A percentile compares a stretch with the other conserved stretches of the same genome.
Conservation (phyloP, 2,888 invertebrate genomes). For the Idaea straminata region DNA sequence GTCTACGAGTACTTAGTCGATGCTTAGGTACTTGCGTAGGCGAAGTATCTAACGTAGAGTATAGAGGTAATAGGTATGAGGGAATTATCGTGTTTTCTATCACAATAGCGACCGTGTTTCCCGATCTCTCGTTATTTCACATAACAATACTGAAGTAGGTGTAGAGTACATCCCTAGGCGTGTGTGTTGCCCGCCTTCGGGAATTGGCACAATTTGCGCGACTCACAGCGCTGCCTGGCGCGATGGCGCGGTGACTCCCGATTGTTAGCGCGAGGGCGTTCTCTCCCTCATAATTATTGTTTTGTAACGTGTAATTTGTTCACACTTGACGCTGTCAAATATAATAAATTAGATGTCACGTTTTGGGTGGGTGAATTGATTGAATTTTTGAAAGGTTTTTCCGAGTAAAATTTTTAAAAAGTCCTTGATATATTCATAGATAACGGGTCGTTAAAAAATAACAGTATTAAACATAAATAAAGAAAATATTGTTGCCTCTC, state of each 20-base stretch:
- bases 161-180: conserved; percentile 9
- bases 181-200: conserved; percentile 44
- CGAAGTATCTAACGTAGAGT: neutral
- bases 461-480: no score
- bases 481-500: no score
- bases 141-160: conserved; percentile 1
- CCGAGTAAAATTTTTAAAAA: neutral
- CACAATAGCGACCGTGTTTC: neutral
- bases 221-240: conserved; percentile 30
- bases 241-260: conserved; percentile 27
- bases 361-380: conserved; percentile 6
- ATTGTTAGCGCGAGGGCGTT: conserved; percentile 37
- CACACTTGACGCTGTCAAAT: conserved; percentile 26
- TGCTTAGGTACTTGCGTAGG: neutral
- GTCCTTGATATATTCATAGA: neutral
- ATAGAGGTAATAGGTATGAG: neutral
- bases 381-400: neutral
- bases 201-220: conserved; percentile 64
- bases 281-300: conserved; percentile 39
- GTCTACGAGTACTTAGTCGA: neutral
- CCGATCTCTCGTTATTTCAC: conserved; percentile 1
- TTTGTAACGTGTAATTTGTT: conserved; percentile 33
- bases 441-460: no score
- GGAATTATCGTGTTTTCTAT: neutral
- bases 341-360: conserved; percentile 22